phyloP scores from a whole-genome alignment of 2,113 vertebrate genomes.

The Eretmochelys imbricata region DNA sequence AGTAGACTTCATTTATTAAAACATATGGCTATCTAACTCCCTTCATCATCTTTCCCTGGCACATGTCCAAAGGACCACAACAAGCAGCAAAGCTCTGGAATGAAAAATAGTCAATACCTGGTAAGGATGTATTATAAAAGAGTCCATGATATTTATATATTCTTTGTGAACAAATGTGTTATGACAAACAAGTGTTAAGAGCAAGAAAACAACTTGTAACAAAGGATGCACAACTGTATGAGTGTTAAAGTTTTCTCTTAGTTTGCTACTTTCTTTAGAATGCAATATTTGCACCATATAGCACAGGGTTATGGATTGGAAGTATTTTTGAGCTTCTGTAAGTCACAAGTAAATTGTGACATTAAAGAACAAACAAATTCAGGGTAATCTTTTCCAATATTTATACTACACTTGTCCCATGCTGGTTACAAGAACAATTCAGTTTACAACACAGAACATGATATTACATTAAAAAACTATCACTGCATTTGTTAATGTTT shows the following conservation, averaged over 20 bases:
- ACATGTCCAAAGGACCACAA: background rate
- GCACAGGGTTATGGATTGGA: background rate
- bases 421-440: slow-evolving; percentile 1
- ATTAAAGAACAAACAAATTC: background rate
- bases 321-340: background rate
- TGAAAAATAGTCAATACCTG: slow-evolving; percentile 3
- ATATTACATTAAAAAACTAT: background rate
- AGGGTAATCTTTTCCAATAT: background rate
- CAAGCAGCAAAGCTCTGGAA: background rate
- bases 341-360: background rate
- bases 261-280: background rate
- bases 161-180: background rate
- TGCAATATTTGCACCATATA: background rate
- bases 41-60: background rate
- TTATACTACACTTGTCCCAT: background rate
- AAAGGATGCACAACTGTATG: background rate
- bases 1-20: background rate
- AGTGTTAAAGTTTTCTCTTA: background rate
- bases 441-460: slow-evolving; percentile 23
- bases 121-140: slow-evolving; percentile 1
- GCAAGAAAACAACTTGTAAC: background rate
- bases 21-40: background rate
- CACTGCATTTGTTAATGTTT: slow-evolving; percentile 24
- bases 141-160: background rate
- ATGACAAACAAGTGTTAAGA: background rate